Evolutionary conservation across 2,113 vertebrate species (phyloP).

Genomic region (Myrmecophaga tridactyla): DNA sequence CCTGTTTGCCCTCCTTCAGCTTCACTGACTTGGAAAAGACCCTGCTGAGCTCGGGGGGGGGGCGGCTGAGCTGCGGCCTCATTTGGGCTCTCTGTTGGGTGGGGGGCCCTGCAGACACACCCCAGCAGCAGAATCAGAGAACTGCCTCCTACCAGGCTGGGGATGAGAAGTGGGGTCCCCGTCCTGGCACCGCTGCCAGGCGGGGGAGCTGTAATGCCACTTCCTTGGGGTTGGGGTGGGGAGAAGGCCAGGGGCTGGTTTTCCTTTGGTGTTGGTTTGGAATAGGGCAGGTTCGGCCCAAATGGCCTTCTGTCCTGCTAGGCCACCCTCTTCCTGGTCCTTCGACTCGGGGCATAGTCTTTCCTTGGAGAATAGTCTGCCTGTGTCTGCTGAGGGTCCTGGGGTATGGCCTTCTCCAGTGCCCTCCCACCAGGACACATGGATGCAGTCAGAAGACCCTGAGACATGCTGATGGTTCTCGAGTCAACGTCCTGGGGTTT

Average conservation of each 20-base stretch:
- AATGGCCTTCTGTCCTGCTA: neutral
- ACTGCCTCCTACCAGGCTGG: rapidly evolving
- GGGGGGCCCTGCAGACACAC: too few relatives aligned
- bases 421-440: too few relatives aligned
- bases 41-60: neutral
- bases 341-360: neutral
- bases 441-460: too few relatives aligned
- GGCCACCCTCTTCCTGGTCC: neutral
- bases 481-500: too few relatives aligned
- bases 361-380: neutral
- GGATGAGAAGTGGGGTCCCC: neutral
- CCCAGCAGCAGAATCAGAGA: neutral
- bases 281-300: neutral
- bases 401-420: neutral
- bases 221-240: too few relatives aligned
- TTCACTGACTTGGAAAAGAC: neutral
- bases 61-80: neutral
- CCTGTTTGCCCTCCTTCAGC: too few relatives aligned
- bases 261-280: neutral
- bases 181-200: neutral
- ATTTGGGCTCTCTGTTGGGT: neutral
- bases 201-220: neutral
- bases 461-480: too few relatives aligned
- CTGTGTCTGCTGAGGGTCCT: too few relatives aligned
- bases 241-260: neutral